Percentiles rank a stretch among this genome's conserved stretches.
Conservation (phyloP, 30 jellyfish, hydroid and myxozoan genomes). For the Sanderia malayensis region DNA sequence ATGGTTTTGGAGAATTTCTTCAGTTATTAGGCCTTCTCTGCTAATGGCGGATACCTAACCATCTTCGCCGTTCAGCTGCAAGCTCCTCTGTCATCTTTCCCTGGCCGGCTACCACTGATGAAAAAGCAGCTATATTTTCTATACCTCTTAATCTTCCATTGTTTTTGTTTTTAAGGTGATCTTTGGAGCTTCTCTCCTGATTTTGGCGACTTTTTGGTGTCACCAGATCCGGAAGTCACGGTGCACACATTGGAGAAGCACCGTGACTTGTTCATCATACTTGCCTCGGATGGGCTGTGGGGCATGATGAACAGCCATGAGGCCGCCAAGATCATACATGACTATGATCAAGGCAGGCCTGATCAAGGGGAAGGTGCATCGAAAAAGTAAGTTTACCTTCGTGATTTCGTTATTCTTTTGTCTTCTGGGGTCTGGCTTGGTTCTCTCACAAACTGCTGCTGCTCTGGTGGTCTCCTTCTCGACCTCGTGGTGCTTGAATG, state of each 20-base stretch:
- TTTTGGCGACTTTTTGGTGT: conserved; percentile 58
- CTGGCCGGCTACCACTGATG: not conserved
- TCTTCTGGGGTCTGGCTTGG: too few relatives aligned
- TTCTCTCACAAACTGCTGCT: too few relatives aligned
- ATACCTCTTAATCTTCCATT: too few relatives aligned
- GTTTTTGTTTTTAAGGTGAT: conserved; percentile 65
- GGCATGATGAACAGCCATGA: conserved; percentile 79
- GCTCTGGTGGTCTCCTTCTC: too few relatives aligned
- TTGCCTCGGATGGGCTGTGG: conserved; percentile 97
- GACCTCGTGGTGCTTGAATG: too few relatives aligned
- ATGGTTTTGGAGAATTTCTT: conserved; percentile 20
- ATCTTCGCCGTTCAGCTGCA: conserved; percentile 7
- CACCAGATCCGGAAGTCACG: conserved; percentile 88
- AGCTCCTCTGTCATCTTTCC: not conserved
- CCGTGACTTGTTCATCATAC: conserved; percentile 46
- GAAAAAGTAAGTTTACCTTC: conserved; percentile 49
- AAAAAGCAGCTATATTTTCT: too few relatives aligned
- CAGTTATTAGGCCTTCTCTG: conserved; percentile 39
- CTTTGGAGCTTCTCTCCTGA: conserved; percentile 86
- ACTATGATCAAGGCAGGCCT: conserved; percentile 30
- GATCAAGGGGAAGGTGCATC: conserved; percentile 24
- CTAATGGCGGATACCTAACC: conserved; percentile 35
- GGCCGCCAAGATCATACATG: conserved; percentile 56
- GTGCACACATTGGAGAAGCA: conserved; percentile 41
- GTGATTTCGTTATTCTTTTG: too few relatives aligned